Conservation (phyloP, 2,888 invertebrate species). For the Hirtodrosophila confusa region DNA sequence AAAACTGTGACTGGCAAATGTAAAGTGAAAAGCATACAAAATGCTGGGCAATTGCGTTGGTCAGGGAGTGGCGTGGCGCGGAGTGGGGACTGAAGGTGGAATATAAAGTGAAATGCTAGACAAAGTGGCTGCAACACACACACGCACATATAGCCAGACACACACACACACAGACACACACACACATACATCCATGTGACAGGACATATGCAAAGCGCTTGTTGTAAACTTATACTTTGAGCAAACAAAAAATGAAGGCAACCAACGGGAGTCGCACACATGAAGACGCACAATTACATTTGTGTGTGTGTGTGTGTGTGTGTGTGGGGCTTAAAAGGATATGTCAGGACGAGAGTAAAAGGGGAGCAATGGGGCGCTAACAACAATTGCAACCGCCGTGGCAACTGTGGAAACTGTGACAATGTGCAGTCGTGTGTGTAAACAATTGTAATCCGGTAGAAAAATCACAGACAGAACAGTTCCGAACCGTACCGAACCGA, state of each 20-base stretch:
- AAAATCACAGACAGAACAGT: conserved; percentile 68
- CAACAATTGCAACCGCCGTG: conserved; percentile 60
- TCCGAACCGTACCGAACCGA: conserved; percentile 28
- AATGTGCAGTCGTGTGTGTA: conserved; percentile 77
- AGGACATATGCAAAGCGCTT: conserved; percentile 30
- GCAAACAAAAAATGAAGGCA: conserved; percentile 63
- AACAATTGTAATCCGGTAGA: conserved; percentile 79
- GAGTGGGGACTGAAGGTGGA: conserved; percentile 27
- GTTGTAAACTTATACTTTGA: conserved; percentile 72
- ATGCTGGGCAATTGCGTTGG: conserved; percentile 60
- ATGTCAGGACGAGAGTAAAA: conserved; percentile 29
- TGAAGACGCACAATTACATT: conserved; percentile 71
- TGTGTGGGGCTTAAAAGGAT: conserved; percentile 55
- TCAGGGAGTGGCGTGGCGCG: not conserved
- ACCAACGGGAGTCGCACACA: conserved; percentile 55
- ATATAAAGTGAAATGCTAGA: conserved; percentile 70
- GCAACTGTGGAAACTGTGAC: conserved; percentile 68
- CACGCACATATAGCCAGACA: conserved; percentile 18
- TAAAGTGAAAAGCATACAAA: conserved; percentile 63
- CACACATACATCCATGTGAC: conserved; percentile 17
- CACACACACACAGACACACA: conserved; percentile 24
- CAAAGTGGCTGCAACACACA: conserved; percentile 59
- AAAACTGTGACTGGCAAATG: conserved; percentile 44
- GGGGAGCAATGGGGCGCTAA: conserved; percentile 1
- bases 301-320: conserved; percentile 19